Evolutionary conservation across 1,140 invertebrate genomes (phyloP), one percentile per base, ranked within the genome.

Genomic region (Delia radicum): DNA sequence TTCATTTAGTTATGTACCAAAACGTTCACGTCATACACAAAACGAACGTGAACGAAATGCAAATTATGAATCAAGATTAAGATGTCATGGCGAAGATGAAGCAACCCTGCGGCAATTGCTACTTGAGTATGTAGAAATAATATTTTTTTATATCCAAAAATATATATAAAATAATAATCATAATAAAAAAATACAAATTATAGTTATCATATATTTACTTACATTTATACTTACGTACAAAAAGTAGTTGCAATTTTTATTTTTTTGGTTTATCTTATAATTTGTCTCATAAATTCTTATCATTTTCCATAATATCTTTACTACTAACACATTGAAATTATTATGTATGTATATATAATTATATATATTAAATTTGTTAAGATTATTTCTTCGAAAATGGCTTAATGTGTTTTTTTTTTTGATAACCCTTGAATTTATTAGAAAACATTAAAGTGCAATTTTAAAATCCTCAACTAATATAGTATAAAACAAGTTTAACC

Each of bases 81-180:
- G 83, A 85, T 85, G 83, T 86, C 83, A 85, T 86, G 85, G 83
- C 79, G 85, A 86, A 78, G 85, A 86, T 81, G 85, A 86, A 80
- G 84, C 81, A 77, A 86, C 85, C 79, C 78, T 86, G 78, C 85
- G 85, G 80, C 85, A 86, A 84, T 80, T 86, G 83, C 82, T 86
- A 81, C 85, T 86, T 80, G 85, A 86, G 85, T 86, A 86, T 80
- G 85, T 86, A 82, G 21, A 71, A 42, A 3, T 42, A 15, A 42
- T 42, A 13, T 10, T 42, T 33, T 33, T 42, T 42, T 42, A 42
- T 42, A 42, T 42, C 12, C 2, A 42, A 42, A 42, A 42, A 42
- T 42, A 42, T 13, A 10, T 42, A 42, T 42, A 42, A 8, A 42
- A 0, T n/a, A n/a, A n/a, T n/a, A n/a, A n/a, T n/a, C n/a, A n/a